Evolutionary conservation across 2,113 vertebrate species (phyloP).

Genomic region (Benitochromis conjunctus): DNA sequence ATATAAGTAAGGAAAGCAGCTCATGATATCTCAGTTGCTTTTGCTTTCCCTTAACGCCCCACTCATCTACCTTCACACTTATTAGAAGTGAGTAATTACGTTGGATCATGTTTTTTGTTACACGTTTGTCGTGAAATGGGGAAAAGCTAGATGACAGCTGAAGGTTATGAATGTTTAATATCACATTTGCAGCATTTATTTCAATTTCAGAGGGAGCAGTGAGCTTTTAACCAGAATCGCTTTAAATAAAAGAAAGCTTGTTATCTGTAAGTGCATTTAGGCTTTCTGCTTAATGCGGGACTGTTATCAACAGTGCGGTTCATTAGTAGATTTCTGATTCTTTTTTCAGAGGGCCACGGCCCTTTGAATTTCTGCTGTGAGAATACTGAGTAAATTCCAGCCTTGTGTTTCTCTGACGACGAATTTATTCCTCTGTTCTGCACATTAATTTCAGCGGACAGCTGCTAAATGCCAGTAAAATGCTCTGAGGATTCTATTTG

Average conservation of each 20-base stretch:
- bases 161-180: constrained; percentile 45
- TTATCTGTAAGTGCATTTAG: constrained; percentile 50
- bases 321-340: constrained; percentile 36
- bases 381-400: not conserved
- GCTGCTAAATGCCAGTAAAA: constrained; percentile 52
- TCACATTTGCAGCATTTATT: constrained; percentile 40
- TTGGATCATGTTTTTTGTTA: not conserved
- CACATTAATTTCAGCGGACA: constrained; percentile 50
- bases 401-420: not conserved
- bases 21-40: not conserved
- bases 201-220: constrained; percentile 24
- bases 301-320: constrained; percentile 23
- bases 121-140: not conserved
- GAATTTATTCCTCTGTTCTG: not conserved
- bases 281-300: constrained; percentile 16
- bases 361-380: constrained; percentile 19
- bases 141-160: constrained; percentile 2
- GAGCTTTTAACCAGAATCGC: constrained; percentile 26
- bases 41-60: not conserved
- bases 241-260: constrained; percentile 40
- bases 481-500: constrained; percentile 57
- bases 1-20: not conserved
- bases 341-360: not conserved
- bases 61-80: not conserved
- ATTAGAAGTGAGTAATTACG: constrained; percentile 2